phyloP scores from a whole-genome alignment of 2,797 vertebrate genomes.

The Betta splendens region DNA sequence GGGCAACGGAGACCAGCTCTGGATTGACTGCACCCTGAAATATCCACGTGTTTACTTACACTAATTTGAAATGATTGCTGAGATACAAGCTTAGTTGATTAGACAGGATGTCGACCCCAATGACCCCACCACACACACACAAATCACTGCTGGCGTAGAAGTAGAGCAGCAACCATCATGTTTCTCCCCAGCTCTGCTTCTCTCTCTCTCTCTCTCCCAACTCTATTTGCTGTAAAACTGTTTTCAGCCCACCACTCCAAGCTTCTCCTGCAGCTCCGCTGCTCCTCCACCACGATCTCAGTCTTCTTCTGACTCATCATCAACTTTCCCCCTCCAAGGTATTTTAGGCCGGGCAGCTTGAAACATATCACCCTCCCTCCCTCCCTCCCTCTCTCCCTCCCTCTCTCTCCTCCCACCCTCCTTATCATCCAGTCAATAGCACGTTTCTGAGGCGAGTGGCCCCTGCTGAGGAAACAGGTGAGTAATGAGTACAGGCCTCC shows the following conservation, averaged over 20 bases:
- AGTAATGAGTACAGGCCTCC: constrained; percentile 69
- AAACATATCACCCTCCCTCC: constrained; percentile 34
- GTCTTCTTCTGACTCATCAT: constrained; percentile 53
- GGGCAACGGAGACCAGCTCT: too few relatives aligned
- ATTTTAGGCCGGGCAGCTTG: constrained; percentile 35
- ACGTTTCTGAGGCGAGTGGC: constrained; percentile 25
- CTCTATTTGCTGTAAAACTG: background rate
- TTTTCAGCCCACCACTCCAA: constrained; percentile 19
- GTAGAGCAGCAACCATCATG: constrained; percentile 16
- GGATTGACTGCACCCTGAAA: background rate
- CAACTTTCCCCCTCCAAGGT: constrained; percentile 43
- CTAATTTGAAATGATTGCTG: background rate
- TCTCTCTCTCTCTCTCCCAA: constrained; percentile 5
- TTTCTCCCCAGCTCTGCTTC: constrained; percentile 2
- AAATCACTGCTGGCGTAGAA: constrained; percentile 11
- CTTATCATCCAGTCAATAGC: constrained; percentile 23
- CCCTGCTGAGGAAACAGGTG: constrained; percentile 68
- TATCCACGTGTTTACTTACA: background rate
- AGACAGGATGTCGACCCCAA: constrained; percentile 26
- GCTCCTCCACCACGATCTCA: constrained; percentile 15
- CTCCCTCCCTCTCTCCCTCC: too few relatives aligned
- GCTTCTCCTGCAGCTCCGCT: constrained; percentile 14
- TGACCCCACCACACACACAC: constrained; percentile 10
- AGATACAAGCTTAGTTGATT: background rate
- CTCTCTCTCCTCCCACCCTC: constrained; percentile 21